Percentiles rank a stretch among this genome's conserved stretches.
Evolutionary conservation across 2,113 vertebrate species (phyloP).

Genomic region (Siniperca chuatsi): DNA sequence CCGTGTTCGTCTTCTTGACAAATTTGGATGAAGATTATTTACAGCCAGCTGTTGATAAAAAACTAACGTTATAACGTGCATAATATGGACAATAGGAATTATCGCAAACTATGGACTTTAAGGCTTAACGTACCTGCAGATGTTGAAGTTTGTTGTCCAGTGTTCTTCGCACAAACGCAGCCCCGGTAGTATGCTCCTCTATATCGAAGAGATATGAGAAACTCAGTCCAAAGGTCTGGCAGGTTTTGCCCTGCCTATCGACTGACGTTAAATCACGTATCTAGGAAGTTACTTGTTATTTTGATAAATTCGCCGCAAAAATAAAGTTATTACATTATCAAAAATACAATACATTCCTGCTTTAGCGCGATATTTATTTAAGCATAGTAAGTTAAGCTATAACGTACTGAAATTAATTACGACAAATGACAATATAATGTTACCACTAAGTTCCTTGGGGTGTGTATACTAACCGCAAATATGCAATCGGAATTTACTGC

Average conservation of each 20-base stretch:
- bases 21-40: background rate
- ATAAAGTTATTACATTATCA: background rate
- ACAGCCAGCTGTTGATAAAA: background rate
- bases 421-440: no score
- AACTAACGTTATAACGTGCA: accelerated
- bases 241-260: background rate
- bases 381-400: no score
- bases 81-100: accelerated
- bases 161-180: slow-evolving; percentile 14
- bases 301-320: background rate
- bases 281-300: background rate
- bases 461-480: background rate
- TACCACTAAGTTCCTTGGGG: no score
- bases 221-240: background rate
- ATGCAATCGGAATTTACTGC: no score
- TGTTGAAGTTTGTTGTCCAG: background rate
- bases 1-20: background rate
- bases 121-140: slow-evolving; percentile 10
- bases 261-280: no score
- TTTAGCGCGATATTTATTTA: background rate
- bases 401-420: no score
- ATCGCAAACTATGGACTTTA: background rate
- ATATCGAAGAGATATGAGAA: background rate
- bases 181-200: no score
- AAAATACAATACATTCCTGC: background rate